Evolutionary conservation across 2,113 vertebrate genomes (phyloP), one percentile per base, ranked within the genome.

Genomic region (Hemibates koningsi): DNA sequence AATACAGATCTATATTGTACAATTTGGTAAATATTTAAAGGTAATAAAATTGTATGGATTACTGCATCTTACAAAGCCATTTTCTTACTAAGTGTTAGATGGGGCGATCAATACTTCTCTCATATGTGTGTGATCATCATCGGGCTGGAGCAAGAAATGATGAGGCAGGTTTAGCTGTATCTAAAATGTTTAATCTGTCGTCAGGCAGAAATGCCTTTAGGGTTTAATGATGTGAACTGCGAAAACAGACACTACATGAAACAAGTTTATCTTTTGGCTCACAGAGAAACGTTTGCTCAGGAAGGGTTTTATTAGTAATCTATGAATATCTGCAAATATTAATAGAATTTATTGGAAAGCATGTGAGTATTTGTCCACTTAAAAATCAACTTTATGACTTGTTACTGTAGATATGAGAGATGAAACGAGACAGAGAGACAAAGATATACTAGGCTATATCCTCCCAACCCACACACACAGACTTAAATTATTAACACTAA

Each of bases 401-500:
- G 53, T 29, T 61, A 43, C 73, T 52, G 27, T 32, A 52, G 73
- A 82, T 32, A 82, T 17, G 17, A 14, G 54, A 45, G 24, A 81
- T 24, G 12, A 59, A 57, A 1, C 5, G 34, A 86, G 56, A 52
- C 45, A 5, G 45, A 32, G 71, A 50, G 45, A 78, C 27, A 78
- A 78, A 78, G 73, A 78, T 52, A 50, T 52, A 78, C 45, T 78
- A 52, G 17, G 73, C 45, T 52, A 78, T n/a, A n/a, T 52, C 73
- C 78, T 29, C 53, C 53, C 10, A 61, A 36, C 32, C 36, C 10
- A 89, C 90, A 86, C 19, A 12, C 19, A 10, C 16, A 12, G 29
- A 43, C 52, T 53, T 92, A 13, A 93, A 93, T 93, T 91, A 94
- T 94, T 94, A 87, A 93, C 16, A 81, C 29, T 21, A 34, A 73